Evolutionary conservation across 1,140 invertebrate species (phyloP).

Genomic region (Solenopsis fugax): DNA sequence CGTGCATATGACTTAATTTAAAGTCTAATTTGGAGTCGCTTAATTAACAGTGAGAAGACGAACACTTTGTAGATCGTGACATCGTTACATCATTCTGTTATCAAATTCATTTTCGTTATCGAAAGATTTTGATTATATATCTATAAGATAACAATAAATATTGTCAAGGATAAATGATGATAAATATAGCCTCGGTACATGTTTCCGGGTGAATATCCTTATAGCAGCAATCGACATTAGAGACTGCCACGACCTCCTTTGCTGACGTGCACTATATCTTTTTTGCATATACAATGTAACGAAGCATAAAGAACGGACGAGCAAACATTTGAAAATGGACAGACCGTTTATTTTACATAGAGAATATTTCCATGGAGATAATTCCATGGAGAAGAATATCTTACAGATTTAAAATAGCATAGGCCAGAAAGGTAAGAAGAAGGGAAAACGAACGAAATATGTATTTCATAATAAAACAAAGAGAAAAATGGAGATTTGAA

Average conservation of each 20-base stretch:
- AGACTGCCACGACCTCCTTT: constrained; percentile 63
- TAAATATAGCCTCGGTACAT: constrained; percentile 76
- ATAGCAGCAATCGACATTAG: constrained; percentile 58
- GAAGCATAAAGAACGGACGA: constrained; percentile 29
- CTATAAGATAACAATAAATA: constrained; percentile 10
- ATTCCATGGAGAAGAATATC: constrained; percentile 15
- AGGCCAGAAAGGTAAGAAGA: not conserved
- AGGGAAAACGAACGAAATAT: not conserved
- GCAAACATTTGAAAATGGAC: constrained; percentile 47
- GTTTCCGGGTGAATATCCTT: constrained; percentile 82
- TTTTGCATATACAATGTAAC: constrained; percentile 49
- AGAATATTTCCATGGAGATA: constrained; percentile 8
- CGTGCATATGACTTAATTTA: not conserved
- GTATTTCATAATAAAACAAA: not conserved
- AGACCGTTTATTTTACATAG: constrained; percentile 48
- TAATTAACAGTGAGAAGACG: not conserved
- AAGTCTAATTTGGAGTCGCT: not conserved
- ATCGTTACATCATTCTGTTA: no score
- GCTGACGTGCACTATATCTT: constrained; percentile 34
- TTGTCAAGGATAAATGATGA: constrained; percentile 70
- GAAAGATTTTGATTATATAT: not conserved
- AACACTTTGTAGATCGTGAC: not conserved
- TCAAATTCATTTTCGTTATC: not conserved
- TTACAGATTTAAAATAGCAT: constrained; percentile 5
- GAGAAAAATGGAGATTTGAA: not conserved